Evolutionary conservation across 2,888 invertebrate species (phyloP).

Genomic region (Siphlonurus alternatus): DNA sequence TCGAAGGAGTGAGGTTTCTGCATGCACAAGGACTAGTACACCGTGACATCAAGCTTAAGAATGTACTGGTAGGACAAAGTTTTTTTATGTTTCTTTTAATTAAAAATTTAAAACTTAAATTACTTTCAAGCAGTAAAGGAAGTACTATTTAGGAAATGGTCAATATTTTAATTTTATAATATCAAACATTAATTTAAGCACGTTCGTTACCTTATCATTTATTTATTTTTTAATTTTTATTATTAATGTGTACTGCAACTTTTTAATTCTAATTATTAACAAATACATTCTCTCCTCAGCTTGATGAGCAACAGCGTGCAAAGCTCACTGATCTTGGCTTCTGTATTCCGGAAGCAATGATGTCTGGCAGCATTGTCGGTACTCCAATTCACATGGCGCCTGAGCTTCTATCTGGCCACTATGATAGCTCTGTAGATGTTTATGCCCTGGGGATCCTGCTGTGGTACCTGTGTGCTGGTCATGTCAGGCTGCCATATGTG

Average conservation of each 20-base stretch:
- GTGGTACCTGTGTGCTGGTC: conserved; percentile 79
- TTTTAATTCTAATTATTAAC: too few species aligned
- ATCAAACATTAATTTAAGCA: too few species aligned
- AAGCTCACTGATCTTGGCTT: conserved; percentile 78
- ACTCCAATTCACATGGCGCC: conserved; percentile 88
- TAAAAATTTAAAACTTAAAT: not conserved
- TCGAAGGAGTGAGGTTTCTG: conserved; percentile 73
- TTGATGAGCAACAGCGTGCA: conserved; percentile 54
- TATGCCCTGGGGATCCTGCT: conserved; percentile 82
- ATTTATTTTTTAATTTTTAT: too few species aligned
- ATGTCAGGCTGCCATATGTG: conserved; percentile 55
- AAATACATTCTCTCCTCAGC: too few species aligned
- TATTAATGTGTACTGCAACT: too few species aligned
- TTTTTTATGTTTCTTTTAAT: not conserved
- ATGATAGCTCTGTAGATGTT: conserved; percentile 70
- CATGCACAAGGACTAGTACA: conserved; percentile 79
- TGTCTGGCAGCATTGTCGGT: conserved; percentile 77
- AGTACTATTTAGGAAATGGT: not conserved
- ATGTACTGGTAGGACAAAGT: conserved; percentile 45
- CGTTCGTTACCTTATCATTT: too few species aligned
- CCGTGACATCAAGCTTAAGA: conserved; percentile 78
- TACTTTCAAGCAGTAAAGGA: not conserved
- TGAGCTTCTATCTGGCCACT: conserved; percentile 61
- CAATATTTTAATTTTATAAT: too few species aligned
- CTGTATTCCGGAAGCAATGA: conserved; percentile 78